These are phyloP conservation scores for Cervus canadensis DNA, from an alignment of 2,113 vertebrate species.

Conservation along the genomic window DNA sequence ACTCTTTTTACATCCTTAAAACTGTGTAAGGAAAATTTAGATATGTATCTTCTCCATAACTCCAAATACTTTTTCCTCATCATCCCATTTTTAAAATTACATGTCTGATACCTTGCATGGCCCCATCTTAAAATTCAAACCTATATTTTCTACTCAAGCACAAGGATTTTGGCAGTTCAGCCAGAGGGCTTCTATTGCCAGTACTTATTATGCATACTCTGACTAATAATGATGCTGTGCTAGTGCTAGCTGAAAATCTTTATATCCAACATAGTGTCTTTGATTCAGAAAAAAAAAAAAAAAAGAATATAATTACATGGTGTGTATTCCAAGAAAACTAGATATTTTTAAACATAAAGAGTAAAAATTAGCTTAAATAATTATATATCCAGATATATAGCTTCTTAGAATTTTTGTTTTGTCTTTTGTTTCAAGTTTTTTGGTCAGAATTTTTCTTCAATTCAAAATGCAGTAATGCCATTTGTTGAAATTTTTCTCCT, in stretches of 20 bases:
- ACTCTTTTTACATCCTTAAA: background rate
- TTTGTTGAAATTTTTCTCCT: background rate
- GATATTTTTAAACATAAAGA: constrained; percentile 71
- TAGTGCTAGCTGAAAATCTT: background rate
- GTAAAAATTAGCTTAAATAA: constrained; percentile 70
- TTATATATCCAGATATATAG: constrained; percentile 34
- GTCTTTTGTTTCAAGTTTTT: constrained; percentile 28
- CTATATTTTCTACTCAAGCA: background rate
- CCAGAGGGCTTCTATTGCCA: background rate
- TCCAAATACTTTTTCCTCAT: background rate
- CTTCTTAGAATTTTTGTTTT: constrained; percentile 40
- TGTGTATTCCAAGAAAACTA: constrained; percentile 61
- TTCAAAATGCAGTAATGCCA: background rate
- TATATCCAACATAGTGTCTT: constrained; percentile 9
- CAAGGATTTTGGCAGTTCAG: background rate
- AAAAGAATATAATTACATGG: constrained; percentile 51
- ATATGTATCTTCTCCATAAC: background rate
- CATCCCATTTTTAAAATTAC: background rate
- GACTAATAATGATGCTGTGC: constrained; percentile 39
- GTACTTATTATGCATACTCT: constrained; percentile 47
- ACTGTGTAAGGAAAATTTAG: background rate
- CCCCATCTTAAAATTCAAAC: constrained; percentile 15
- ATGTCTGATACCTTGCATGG: background rate
- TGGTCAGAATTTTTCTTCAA: background rate
- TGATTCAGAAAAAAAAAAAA: background rate